Evolutionary conservation across 2,888 invertebrate species (phyloP), one percentile per base, ranked within the genome.

Genomic region (Ochropacha duplaris): DNA sequence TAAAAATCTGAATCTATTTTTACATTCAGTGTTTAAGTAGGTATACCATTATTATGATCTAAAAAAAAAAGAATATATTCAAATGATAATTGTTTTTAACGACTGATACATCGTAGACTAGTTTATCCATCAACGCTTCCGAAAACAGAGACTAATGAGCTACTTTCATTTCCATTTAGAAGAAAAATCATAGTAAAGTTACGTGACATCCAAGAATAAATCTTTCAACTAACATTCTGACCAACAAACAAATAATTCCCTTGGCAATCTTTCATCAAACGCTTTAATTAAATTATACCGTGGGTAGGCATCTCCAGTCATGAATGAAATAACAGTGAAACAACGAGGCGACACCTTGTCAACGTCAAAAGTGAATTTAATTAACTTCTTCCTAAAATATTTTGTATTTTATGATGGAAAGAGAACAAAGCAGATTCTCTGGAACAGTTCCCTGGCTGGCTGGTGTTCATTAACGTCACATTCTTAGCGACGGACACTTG

Each of bases 381-480:
- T 70, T 69, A 66, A 60, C 24, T 56, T 65, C 51, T 57, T 61
- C 49, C 55, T 26, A 55, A 65, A 65, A 71, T 64, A 65, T 72
- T 60, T 71, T 34, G 49, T 63, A 57, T 66, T 62, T 56, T 31
- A 62, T 65, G 61, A 64, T 59, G 59, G 57, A 68, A 62, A 57
- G 51, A 66, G 39, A 49, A 49, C 54, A 49, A 60, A 62, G 60
- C 50, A 49, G 49, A 50, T 57, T 39, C 22, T 39, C 50, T 50
- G 28, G 16, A 50, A 22, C 50, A 54, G 54, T 54, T 56, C 44
- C 51, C 36, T 39, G 57, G 49, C 54, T 22, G 49, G 49, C 28
- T 49, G 14, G 57, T 65, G 66, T 66, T 74, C 66, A 72, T 76
- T 70, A 72, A 63, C 57, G 66, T 64, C 68, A 63, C 62, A 68